A percentile compares a stretch with the other conserved stretches of the same genome.
phyloP scores from a whole-genome alignment of 1,140 invertebrate genomes.

The Pachyrhynchus sulphureomaculatus region DNA sequence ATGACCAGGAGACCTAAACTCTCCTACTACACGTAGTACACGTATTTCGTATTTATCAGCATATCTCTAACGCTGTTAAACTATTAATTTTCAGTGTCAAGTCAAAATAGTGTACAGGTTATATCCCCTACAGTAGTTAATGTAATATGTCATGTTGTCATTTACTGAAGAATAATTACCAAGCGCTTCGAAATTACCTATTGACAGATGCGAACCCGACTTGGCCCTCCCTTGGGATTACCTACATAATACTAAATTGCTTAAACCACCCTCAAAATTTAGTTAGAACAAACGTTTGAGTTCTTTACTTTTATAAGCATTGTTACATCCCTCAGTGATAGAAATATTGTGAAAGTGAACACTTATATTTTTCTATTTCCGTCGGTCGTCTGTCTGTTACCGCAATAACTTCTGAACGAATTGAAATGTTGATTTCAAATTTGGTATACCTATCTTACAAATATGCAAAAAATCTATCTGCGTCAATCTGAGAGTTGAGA shows the following conservation, averaged over 20 bases:
- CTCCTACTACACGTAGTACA: background rate
- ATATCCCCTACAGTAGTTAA: constrained; percentile 34
- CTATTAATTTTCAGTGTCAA: constrained; percentile 36
- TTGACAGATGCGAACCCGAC: constrained; percentile 21
- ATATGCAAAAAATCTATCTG: too few species aligned
- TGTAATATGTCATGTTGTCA: constrained; percentile 37
- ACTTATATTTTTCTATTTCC: too few species aligned
- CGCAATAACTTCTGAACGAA: too few species aligned
- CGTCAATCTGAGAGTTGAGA: too few species aligned
- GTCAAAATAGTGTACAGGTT: constrained; percentile 34
- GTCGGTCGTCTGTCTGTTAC: too few species aligned
- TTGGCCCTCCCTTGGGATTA: constrained; percentile 11
- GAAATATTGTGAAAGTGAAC: too few species aligned
- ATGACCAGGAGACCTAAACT: constrained; percentile 3
- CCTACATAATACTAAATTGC: constrained; percentile 13
- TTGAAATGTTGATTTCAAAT: too few species aligned
- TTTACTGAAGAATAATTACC: constrained; percentile 29
- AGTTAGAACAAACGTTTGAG: too few species aligned
- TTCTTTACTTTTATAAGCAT: too few species aligned
- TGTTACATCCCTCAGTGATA: too few species aligned
- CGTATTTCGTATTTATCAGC: constrained; percentile 17
- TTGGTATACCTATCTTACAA: too few species aligned
- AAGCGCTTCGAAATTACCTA: constrained; percentile 21
- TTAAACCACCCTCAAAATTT: constrained; percentile 1
- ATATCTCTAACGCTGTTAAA: constrained; percentile 21